Evolutionary conservation across 1,140 invertebrate genomes (phyloP).

Genomic region (Aphelenchoides avenae): DNA sequence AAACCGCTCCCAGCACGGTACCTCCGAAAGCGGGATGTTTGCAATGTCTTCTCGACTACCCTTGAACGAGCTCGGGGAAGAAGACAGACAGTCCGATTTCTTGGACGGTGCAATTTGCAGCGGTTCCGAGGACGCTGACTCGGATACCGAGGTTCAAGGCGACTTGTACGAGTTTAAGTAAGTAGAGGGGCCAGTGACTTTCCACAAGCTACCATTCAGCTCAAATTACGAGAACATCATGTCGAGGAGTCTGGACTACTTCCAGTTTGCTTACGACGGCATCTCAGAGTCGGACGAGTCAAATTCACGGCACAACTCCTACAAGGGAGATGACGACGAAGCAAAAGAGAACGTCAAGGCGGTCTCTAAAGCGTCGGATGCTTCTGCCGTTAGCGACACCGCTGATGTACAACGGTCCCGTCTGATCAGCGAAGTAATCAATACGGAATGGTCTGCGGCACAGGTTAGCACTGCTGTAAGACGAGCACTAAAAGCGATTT

Average conservation of each 20-base stretch:
- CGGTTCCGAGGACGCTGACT: constrained; percentile 11
- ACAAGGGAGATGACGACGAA: constrained; percentile 62
- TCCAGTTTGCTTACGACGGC: constrained; percentile 40
- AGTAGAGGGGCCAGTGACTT: neutral
- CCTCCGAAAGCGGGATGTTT: constrained; percentile 9
- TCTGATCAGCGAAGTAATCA: neutral
- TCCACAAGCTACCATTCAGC: constrained; percentile 19
- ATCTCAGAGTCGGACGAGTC: constrained; percentile 39
- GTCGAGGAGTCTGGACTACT: constrained; percentile 21
- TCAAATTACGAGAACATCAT: constrained; percentile 28
- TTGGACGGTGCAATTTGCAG: neutral
- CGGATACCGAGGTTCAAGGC: constrained; percentile 2
- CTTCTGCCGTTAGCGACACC: constrained; percentile 1
- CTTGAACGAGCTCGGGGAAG: constrained; percentile 37
- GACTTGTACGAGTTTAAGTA: constrained; percentile 15
- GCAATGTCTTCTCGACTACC: constrained; percentile 1
- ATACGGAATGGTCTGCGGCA: neutral
- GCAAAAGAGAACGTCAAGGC: constrained; percentile 1
- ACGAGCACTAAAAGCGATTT: constrained; percentile 2
- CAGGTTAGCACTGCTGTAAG: neutral
- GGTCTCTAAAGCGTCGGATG: neutral
- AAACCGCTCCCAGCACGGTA: constrained; percentile 44
- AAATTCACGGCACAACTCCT: constrained; percentile 33
- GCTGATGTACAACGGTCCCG: neutral
- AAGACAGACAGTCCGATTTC: constrained; percentile 19